Percentiles rank a stretch among this genome's conserved stretches.
Conservation (phyloP, 2,888 invertebrate genomes). For the Seira musarum region DNA sequence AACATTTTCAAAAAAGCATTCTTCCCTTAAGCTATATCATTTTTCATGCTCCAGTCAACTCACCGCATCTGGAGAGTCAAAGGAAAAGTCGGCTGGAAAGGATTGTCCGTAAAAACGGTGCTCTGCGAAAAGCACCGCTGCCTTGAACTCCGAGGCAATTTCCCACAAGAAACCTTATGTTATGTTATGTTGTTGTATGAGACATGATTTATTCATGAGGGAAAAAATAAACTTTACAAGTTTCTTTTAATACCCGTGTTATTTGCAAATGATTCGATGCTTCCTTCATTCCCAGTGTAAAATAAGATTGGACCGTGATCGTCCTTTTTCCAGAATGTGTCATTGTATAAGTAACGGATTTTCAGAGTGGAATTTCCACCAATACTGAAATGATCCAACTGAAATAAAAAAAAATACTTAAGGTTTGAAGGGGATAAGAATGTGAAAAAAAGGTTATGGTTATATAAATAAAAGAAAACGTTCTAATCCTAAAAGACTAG, state of each 20-base stretch:
- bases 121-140: constrained; percentile 91
- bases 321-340: constrained; percentile 78
- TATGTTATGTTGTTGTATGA: background rate
- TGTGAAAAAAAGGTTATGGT: background rate
- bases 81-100: constrained; percentile 76
- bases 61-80: background rate
- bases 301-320: constrained; percentile 86
- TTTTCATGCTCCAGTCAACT: background rate
- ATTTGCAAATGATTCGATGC: constrained; percentile 88
- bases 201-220: constrained; percentile 6
- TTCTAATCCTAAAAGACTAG: background rate
- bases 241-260: constrained; percentile 43
- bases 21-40: constrained; percentile 1
- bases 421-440: background rate
- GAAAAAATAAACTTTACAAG: background rate
- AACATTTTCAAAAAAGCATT: background rate
- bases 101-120: constrained; percentile 96
- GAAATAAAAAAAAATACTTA: background rate
- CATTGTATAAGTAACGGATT: constrained; percentile 86
- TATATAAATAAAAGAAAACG: background rate
- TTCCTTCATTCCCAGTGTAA: constrained; percentile 97
- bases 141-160: constrained; percentile 83
- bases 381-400: constrained; percentile 91
- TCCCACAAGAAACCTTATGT: constrained; percentile 88
- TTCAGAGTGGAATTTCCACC: constrained; percentile 80